A percentile compares a stretch with the other conserved stretches of the same genome.
Evolutionary conservation across 2,797 vertebrate genomes (phyloP).

Genomic region (Mycteria americana): DNA sequence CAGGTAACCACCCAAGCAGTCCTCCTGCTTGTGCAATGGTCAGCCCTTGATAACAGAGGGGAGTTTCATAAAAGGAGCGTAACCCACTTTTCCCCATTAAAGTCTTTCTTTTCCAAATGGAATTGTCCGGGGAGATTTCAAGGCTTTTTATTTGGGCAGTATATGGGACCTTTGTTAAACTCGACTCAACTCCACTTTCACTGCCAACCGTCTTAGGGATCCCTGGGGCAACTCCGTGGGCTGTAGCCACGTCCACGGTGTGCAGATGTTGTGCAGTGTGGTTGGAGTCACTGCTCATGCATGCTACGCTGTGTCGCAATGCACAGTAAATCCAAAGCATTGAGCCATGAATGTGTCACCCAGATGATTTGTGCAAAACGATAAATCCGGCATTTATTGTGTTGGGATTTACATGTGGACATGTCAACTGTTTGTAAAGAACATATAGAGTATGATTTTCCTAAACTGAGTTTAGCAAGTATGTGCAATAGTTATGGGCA

Average conservation of each 20-base stretch:
- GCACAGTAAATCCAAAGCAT: not conserved
- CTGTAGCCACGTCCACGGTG: not conserved
- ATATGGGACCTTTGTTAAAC: not conserved
- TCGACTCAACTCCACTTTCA: not conserved
- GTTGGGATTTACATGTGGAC: not conserved
- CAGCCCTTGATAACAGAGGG: not conserved
- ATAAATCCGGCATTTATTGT: not conserved
- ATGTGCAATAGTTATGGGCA: not conserved
- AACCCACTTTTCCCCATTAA: not conserved
- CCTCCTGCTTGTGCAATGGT: fast-evolving
- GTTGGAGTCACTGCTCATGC: not conserved
- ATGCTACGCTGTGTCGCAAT: not conserved
- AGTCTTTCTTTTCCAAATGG: not conserved
- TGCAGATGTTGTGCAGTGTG: not conserved
- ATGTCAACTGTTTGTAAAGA: not conserved
- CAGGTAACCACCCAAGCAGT: not conserved
- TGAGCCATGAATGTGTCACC: constrained; percentile 19
- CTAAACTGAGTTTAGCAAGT: not conserved
- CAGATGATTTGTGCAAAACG: constrained; percentile 18
- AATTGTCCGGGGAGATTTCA: not conserved
- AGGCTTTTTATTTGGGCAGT: not conserved
- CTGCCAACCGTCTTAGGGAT: not conserved
- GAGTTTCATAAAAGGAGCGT: not conserved
- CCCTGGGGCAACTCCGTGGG: not conserved
- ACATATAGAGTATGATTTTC: not conserved